A percentile compares a stretch with the other conserved stretches of the same genome.
Evolutionary conservation across 2,888 invertebrate genomes (phyloP).

Genomic region (Sminthurinus aureus): DNA sequence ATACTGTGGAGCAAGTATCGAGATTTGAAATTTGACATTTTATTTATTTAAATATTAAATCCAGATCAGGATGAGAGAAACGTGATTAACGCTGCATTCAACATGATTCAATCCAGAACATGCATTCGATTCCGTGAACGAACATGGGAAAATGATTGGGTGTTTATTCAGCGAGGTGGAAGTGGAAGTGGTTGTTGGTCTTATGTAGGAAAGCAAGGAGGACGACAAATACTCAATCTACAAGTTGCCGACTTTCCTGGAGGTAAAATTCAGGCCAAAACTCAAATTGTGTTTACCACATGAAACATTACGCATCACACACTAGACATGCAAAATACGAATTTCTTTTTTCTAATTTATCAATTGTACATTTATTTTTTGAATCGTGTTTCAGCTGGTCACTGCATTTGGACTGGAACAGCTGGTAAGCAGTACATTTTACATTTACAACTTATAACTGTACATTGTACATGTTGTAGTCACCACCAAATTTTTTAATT

Average conservation of each 20-base stretch:
- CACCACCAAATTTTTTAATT: too few relatives aligned
- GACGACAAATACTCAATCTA: conserved; percentile 41
- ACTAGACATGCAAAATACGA: too few relatives aligned
- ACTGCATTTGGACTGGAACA: conserved; percentile 41
- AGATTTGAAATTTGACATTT: neutral
- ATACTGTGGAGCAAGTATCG: too few relatives aligned
- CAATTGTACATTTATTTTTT: too few relatives aligned
- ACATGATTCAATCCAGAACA: conserved; percentile 37
- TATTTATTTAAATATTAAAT: neutral
- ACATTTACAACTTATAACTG: too few relatives aligned
- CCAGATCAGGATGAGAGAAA: conserved; percentile 32
- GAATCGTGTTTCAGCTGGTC: neutral
- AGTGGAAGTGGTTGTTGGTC: conserved; percentile 49
- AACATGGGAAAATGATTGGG: conserved; percentile 38
- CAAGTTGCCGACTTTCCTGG: conserved; percentile 24
- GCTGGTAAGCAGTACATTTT: too few relatives aligned
- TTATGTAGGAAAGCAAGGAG: conserved; percentile 43
- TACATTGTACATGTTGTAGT: too few relatives aligned
- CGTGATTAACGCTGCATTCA: conserved; percentile 20
- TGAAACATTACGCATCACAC: too few relatives aligned
- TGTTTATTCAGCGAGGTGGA: conserved; percentile 44
- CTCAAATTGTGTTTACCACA: too few relatives aligned
- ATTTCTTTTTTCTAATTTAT: too few relatives aligned
- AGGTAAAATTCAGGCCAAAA: too few relatives aligned
- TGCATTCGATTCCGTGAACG: conserved; percentile 42